These are phyloP conservation scores for Strigamia maritima DNA, from an alignment of 2,888 invertebrate genomes.

Conservation along the genomic window DNA sequence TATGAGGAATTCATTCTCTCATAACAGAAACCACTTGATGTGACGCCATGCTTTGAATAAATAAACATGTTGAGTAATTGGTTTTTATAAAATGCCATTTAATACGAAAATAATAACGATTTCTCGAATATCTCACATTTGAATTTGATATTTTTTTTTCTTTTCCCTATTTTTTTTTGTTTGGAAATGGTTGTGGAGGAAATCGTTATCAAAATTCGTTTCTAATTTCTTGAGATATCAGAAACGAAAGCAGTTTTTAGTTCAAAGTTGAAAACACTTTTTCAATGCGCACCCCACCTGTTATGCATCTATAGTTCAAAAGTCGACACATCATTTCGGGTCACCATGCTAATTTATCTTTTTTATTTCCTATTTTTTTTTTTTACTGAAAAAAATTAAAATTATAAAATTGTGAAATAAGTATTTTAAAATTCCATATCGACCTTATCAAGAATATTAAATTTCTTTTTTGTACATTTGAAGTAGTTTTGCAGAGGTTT, in stretches of 20 bases:
- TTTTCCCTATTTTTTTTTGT: no score
- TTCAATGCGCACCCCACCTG: conserved; percentile 25
- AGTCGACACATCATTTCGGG: conserved; percentile 7
- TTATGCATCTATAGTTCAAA: conserved; percentile 4
- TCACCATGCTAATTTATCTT: conserved; percentile 26
- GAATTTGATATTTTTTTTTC: not conserved
- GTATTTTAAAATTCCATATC: not conserved
- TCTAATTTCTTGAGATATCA: conserved; percentile 27
- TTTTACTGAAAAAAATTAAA: not conserved
- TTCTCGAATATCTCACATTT: not conserved
- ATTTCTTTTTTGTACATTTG: conserved; percentile 8
- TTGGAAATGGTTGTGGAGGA: not conserved
- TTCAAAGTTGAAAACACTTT: conserved; percentile 28
- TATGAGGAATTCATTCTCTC: conserved; percentile 18
- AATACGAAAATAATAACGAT: not conserved
- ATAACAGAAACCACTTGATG: conserved; percentile 19
- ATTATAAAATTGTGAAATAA: conserved; percentile 2
- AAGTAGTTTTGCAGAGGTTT: not conserved
- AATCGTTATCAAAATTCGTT: conserved; percentile 21
- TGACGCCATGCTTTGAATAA: conserved; percentile 3
- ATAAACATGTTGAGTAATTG: not conserved
- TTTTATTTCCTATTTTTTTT: not conserved
- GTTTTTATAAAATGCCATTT: not conserved
- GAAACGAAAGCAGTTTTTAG: conserved; percentile 24
- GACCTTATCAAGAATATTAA: not conserved